phyloP scores from a whole-genome alignment of 2,888 invertebrate species.

The Synergus itoensis region DNA sequence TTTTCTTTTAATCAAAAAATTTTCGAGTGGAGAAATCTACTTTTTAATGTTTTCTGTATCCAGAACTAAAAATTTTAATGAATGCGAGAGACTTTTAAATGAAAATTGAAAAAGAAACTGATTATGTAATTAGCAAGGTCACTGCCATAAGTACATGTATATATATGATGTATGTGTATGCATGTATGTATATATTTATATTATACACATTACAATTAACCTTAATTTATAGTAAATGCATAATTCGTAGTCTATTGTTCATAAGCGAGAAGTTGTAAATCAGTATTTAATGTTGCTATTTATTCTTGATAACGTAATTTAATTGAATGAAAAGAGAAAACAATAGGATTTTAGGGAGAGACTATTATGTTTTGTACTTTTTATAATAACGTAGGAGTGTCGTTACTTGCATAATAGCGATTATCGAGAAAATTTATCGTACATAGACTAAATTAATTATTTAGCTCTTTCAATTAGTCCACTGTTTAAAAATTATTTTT shows the following conservation, averaged over 20 bases:
- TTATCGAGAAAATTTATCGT: background rate
- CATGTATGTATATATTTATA: slow-evolving; percentile 59
- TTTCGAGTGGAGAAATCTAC: background rate
- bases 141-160: slow-evolving; percentile 68
- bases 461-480: too few relatives aligned
- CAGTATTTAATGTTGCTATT: slow-evolving; percentile 77
- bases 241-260: slow-evolving; percentile 57
- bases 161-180: slow-evolving; percentile 6
- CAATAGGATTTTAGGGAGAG: slow-evolving; percentile 58
- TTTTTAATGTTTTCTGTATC: background rate
- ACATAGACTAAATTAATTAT: too few relatives aligned
- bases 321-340: slow-evolving; percentile 46
- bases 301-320: slow-evolving; percentile 71
- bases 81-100: slow-evolving; percentile 36
- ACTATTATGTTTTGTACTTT: slow-evolving; percentile 70
- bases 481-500: background rate
- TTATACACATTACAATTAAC: slow-evolving; percentile 56
- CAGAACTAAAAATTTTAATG: background rate
- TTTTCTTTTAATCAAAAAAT: slow-evolving; percentile 52
- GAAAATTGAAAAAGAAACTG: slow-evolving; percentile 35
- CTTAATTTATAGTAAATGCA: slow-evolving; percentile 44
- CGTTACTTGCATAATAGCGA: slow-evolving; percentile 53
- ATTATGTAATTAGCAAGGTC: slow-evolving; percentile 63
- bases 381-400: slow-evolving; percentile 62
- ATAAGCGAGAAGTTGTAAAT: slow-evolving; percentile 73